phyloP scores from a whole-genome alignment of 2,888 invertebrate genomes.

The Folsomia candida region DNA sequence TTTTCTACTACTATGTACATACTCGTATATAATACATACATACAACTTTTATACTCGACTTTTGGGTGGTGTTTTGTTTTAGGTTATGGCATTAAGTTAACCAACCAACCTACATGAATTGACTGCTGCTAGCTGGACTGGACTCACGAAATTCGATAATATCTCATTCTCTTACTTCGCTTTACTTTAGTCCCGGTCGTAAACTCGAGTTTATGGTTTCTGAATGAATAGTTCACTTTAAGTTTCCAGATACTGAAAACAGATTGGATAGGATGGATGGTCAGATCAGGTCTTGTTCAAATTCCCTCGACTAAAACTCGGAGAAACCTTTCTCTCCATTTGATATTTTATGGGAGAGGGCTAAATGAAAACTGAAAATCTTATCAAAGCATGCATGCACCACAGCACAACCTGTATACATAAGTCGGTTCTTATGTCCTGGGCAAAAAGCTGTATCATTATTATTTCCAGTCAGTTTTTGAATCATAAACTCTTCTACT shows the following conservation, averaged over 20 bases:
- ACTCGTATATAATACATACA: not conserved
- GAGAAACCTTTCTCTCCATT: not conserved
- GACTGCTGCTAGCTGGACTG: too few species aligned
- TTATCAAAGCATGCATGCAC: not conserved
- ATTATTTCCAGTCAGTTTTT: not conserved
- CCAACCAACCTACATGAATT: too few species aligned
- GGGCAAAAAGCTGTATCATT: too few species aligned
- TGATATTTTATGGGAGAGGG: not conserved
- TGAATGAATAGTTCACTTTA: not conserved
- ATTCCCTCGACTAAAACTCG: not conserved
- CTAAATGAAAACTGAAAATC: not conserved
- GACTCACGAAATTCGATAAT: not conserved
- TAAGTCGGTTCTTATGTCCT: too few species aligned
- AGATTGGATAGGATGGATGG: not conserved
- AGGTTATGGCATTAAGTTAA: too few species aligned
- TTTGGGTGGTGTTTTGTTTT: not conserved
- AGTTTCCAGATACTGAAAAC: not conserved
- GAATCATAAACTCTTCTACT: not conserved
- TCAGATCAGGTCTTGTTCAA: not conserved
- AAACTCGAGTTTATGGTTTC: conserved; percentile 1
- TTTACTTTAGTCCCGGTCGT: not conserved
- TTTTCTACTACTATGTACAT: not conserved
- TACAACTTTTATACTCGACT: not conserved
- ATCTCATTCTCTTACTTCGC: not conserved
- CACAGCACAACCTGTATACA: too few species aligned